Conservation (phyloP, 2,113 vertebrate genomes). For the Canis aureus region DNA sequence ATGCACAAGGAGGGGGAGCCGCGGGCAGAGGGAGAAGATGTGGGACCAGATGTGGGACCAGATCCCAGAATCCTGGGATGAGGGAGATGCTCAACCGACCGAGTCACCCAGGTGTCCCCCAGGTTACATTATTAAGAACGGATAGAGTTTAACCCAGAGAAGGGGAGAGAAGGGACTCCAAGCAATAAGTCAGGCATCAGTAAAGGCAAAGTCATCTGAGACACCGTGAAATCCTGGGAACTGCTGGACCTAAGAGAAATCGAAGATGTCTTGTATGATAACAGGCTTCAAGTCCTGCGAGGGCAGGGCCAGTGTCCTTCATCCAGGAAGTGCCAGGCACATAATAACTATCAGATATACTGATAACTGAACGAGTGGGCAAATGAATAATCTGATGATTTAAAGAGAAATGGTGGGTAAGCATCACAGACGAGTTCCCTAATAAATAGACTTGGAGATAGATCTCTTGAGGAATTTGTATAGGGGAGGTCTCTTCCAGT, state of each 20-base stretch:
- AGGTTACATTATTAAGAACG: neutral
- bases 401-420: neutral
- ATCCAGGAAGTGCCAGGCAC: fast-evolving
- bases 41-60: too few species aligned
- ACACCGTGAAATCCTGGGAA: neutral
- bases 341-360: neutral
- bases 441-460: neutral
- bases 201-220: neutral
- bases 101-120: too few species aligned
- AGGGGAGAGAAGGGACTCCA: neutral
- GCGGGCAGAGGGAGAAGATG: too few species aligned
- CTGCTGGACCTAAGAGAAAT: neutral
- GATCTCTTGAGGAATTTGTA: neutral
- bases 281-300: fast-evolving
- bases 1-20: too few species aligned
- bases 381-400: neutral
- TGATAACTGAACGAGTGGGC: neutral
- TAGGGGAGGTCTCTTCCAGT: too few species aligned
- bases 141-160: neutral
- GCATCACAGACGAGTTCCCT: neutral
- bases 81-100: too few species aligned
- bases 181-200: neutral
- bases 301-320: fast-evolving
- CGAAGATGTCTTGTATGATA: neutral
- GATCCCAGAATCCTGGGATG: too few species aligned